A percentile compares a stretch with the other conserved stretches of the same genome.
Evolutionary conservation across 2,888 invertebrate species (phyloP).

Genomic region (Dichetophora obliterata): DNA sequence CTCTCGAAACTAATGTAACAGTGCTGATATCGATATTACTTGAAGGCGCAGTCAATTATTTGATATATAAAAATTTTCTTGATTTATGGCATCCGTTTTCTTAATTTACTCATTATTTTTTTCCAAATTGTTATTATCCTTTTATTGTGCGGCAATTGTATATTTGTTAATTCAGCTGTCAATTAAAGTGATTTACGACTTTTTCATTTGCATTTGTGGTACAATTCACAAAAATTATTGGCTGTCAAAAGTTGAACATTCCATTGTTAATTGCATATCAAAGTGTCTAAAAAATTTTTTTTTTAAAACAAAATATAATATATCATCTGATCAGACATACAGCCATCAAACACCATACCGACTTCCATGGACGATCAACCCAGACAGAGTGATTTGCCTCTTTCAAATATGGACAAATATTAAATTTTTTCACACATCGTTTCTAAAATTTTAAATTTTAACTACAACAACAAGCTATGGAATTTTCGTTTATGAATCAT

Average conservation of each 20-base stretch:
- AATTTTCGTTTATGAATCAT: background rate
- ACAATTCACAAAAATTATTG: background rate
- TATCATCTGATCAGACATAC: background rate
- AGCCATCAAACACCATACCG: background rate
- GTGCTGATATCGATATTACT: too few species aligned
- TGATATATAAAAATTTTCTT: too few species aligned
- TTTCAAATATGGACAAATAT: too few species aligned
- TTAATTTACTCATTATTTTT: too few species aligned
- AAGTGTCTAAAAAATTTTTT: background rate
- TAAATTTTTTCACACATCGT: too few species aligned
- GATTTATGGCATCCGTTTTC: too few species aligned
- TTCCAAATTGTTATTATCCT: too few species aligned
- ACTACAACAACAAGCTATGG: background rate
- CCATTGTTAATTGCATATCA: constrained; percentile 9
- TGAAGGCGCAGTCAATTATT: too few species aligned
- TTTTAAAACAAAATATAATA: background rate
- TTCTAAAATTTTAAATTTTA: background rate
- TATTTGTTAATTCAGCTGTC: background rate
- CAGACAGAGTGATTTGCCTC: too few species aligned
- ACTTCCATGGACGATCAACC: too few species aligned
- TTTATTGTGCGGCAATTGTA: too few species aligned
- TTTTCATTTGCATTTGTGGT: background rate
- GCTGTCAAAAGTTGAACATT: constrained; percentile 23
- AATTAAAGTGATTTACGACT: constrained; percentile 12
- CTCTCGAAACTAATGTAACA: too few species aligned